phyloP scores from a whole-genome alignment of 2,113 vertebrate species.

The Pteropus alecto region DNA sequence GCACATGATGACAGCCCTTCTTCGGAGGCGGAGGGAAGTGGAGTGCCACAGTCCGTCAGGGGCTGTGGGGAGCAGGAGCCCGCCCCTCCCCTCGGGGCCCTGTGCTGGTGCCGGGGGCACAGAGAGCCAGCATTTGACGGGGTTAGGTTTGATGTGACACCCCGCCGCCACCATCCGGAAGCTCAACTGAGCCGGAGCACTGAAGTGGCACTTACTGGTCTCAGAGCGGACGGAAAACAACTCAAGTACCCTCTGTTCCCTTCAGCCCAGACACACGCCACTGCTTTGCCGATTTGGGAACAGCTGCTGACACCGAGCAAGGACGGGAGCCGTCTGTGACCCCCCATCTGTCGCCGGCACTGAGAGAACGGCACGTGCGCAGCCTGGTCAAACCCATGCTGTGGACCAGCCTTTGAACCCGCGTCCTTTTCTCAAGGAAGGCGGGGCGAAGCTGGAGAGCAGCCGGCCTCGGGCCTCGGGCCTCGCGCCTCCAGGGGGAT shows the following conservation, averaged over 20 bases:
- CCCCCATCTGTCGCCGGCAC: conserved; percentile 71
- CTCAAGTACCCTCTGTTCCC: conserved; percentile 62
- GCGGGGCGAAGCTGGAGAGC: background rate
- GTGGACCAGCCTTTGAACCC: background rate
- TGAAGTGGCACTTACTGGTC: conserved; percentile 77
- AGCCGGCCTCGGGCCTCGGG: background rate
- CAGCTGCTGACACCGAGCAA: conserved; percentile 56
- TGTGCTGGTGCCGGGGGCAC: background rate
- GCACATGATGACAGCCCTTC: background rate
- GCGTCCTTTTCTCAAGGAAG: background rate
- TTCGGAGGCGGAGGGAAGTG: background rate
- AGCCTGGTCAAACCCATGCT: background rate
- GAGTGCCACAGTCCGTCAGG: background rate
- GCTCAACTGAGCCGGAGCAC: background rate
- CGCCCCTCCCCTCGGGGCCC: background rate
- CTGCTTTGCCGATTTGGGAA: conserved; percentile 70
- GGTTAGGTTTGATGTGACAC: conserved; percentile 57
- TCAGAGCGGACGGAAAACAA: conserved; percentile 69
- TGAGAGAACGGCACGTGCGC: background rate
- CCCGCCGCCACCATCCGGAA: background rate
- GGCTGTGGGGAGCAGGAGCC: background rate
- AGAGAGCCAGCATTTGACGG: background rate
- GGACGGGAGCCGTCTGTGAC: conserved; percentile 44
- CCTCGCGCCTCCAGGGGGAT: background rate
- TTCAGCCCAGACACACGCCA: conserved; percentile 71